Evolutionary conservation across 2,113 vertebrate genomes (phyloP).

Genomic region (Brachirus orientalis): DNA sequence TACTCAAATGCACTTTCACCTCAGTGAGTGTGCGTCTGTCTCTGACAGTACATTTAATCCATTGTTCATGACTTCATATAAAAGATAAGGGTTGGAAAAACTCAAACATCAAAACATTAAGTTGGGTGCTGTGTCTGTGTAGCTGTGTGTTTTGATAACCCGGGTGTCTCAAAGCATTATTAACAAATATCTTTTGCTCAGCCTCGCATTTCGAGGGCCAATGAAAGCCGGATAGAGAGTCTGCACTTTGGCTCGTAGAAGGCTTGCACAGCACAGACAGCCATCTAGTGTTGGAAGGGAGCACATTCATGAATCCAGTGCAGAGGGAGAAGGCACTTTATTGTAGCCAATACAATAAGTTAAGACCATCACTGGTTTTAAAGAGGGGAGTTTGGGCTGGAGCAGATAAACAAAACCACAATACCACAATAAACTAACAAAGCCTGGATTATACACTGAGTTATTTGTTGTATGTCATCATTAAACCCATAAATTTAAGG

Average conservation of each 20-base stretch:
- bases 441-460: conserved; percentile 10
- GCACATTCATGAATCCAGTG: conserved; percentile 24
- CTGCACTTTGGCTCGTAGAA: conserved; percentile 10
- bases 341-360: conserved; percentile 1
- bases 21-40: conserved; percentile 43
- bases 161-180: conserved; percentile 78
- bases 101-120: conserved; percentile 81
- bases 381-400: conserved; percentile 28
- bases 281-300: conserved; percentile 70
- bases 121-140: conserved; percentile 73
- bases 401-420: conserved; percentile 22
- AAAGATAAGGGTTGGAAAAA: conserved; percentile 62
- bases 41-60: conserved; percentile 74
- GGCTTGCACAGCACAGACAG: conserved; percentile 66
- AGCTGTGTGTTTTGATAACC: conserved; percentile 80
- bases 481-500: conserved; percentile 46
- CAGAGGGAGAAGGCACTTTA: conserved; percentile 17
- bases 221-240: conserved; percentile 39
- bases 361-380: conserved; percentile 35
- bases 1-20: conserved; percentile 69
- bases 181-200: conserved; percentile 70
- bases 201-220: conserved; percentile 62
- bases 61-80: conserved; percentile 67
- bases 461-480: conserved; percentile 50
- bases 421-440: conserved; percentile 42